Evolutionary conservation across 1,140 invertebrate genomes (phyloP), one percentile per base, ranked within the genome.

Genomic region (Brachionus angularis): DNA sequence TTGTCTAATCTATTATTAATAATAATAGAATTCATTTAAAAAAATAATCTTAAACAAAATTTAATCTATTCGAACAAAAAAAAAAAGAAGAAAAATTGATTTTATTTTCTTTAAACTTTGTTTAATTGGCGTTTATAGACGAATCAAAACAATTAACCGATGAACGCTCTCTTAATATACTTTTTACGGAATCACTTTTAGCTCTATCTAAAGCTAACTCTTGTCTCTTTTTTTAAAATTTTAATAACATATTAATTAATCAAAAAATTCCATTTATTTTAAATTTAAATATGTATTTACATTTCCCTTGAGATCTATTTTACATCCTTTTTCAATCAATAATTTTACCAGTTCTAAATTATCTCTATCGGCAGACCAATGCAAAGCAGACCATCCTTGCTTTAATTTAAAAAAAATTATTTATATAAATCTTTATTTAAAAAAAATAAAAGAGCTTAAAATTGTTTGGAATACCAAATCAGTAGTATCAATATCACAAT

Each of bases 361-460:
- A 33, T 75, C 76, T 58, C 80, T 53, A 62, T 82, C 80, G 39
- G 76, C 75, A 18, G 80, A 80, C 80, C 80, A 82, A 74, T 82
- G 80, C 25, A 82, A 67, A 2, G 80, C 79, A 8, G 78, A 79
- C 80, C 80, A 82, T 23, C 75, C 73, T 71, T 79, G 80, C 79
- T 82, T 73, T 8, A 73, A 62, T n/a, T 72, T 5, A 73, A 53
- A 67, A 25, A 50, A 50, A 23, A 55, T 46, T 34, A 58, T 44
- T 23, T 21, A 50, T 2, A 33, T 53, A n/a, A n/a, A n/a, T 58
- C 5, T 14, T 31, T 18, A 29, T 72, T 44, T 31, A 14, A 16
- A 25, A n/a, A 47, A 33, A 5, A 64, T 16, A n/a, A 5, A 44
- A 64, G 5, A 64, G 44, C 21, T 12, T 50, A 12, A n/a, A n/a